Evolutionary conservation across 2,113 vertebrate species (phyloP), one percentile per base, ranked within the genome.

Genomic region (Galemys pyrenaicus): DNA sequence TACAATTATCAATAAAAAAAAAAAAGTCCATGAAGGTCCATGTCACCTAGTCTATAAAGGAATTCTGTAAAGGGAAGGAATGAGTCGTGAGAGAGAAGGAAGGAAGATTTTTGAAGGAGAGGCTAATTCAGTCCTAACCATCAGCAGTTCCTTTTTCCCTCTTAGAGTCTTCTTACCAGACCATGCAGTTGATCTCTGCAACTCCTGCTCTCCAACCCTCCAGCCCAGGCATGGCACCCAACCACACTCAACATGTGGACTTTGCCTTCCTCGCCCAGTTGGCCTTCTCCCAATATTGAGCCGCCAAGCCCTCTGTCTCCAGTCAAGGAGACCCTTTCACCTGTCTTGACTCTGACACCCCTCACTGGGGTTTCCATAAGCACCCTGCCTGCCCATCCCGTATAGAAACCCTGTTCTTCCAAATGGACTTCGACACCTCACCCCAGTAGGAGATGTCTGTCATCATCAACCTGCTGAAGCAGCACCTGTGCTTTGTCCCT

Each of bases 1-100:
- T 93, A 87, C 0, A 37, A 20, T 70, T 96, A 7, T 75, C 74
- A 92, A 49, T 19, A 2, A 5, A 30, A 73, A 64, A 37, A 68
- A 58, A 19, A 58, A 37, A 13, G 46, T 8, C 11, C 46, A 8
- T 9, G 46, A 12, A 37, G 16, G n/a, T 65, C 46, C 30, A 41
- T 92, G 41, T 87, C 91, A 65, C 1, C 4, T 81, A 1, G 7
- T 73, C 35, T 87, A 32, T 32, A 60, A 89, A 95, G 95, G 78
- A 92, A 79, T 49, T 73, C 82, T 39, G 28, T 8, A 89, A 68
- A 0, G 3, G 11, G 17, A 82, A 70, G 10, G 35, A 73, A 74
- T 79, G 28, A 9, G 17, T 49, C 70, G 6, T 39, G 16, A 7
- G 62, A 9, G 9, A 3, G 83, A 62, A n/a, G 6, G 83, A 62